phyloP scores from a whole-genome alignment of 2,113 vertebrate species.

The Casuarius casuarius region DNA sequence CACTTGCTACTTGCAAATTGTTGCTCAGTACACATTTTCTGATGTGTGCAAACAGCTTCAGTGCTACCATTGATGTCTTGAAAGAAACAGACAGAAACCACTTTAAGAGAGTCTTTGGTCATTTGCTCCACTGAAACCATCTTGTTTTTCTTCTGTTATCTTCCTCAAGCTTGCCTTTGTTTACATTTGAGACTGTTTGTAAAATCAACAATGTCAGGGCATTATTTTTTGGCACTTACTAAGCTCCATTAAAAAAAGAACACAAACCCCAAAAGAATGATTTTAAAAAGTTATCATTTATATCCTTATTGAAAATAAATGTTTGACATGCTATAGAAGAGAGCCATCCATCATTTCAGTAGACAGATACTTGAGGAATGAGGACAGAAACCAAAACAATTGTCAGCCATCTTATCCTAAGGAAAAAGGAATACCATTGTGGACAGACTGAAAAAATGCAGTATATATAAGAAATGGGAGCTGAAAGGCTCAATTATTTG shows the following conservation, averaged over 20 bases:
- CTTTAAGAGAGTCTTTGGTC: background rate
- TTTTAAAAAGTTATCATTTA: background rate
- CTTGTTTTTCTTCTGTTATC: background rate
- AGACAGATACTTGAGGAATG: background rate
- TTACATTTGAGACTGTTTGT: background rate
- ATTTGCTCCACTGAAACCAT: background rate
- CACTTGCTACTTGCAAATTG: background rate
- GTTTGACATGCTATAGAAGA: constrained; percentile 6
- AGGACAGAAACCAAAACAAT: background rate
- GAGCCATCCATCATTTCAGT: background rate
- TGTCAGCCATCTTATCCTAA: background rate
- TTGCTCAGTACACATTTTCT: background rate
- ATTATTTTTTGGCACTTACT: background rate
- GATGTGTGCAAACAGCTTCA: fast-evolving
- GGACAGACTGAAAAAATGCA: background rate
- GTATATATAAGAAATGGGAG: background rate
- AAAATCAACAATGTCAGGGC: fast-evolving
- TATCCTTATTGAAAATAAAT: constrained; percentile 38
- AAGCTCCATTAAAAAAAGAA: background rate
- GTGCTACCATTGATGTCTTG: no score
- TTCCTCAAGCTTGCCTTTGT: background rate
- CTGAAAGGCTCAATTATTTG: background rate
- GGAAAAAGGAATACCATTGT: background rate
- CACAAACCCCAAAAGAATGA: background rate
- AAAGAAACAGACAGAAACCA: background rate